Conservation (phyloP, 1,140 invertebrate genomes). For the Wiebesia pumilae region DNA sequence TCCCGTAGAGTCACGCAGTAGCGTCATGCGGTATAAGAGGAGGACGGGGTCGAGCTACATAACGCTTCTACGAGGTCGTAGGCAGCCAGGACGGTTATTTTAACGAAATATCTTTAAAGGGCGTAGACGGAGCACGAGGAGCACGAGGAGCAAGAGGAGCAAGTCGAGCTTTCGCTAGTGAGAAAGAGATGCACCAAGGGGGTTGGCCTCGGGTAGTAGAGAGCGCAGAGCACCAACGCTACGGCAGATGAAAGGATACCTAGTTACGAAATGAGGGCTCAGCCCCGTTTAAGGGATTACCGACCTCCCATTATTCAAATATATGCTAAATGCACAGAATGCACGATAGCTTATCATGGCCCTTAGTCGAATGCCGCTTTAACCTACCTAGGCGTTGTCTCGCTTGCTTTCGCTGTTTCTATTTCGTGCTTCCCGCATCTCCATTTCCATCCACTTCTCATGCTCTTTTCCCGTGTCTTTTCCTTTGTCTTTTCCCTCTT, state of each 20-base stretch:
- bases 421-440: constrained; percentile 14
- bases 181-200: constrained; percentile 5
- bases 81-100: constrained; percentile 71
- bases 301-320: constrained; percentile 75
- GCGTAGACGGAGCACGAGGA: constrained; percentile 57
- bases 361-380: constrained; percentile 61
- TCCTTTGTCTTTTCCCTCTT: too few relatives aligned
- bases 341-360: constrained; percentile 73
- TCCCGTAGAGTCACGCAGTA: constrained; percentile 57
- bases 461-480: neutral
- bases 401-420: neutral
- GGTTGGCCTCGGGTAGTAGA: neutral
- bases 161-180: constrained; percentile 2
- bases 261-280: constrained; percentile 73
- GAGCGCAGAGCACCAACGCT: constrained; percentile 49
- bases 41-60: constrained; percentile 8
- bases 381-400: neutral
- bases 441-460: constrained; percentile 28
- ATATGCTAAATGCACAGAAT: constrained; percentile 75
- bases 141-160: constrained; percentile 40
- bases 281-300: constrained; percentile 74
- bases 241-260: constrained; percentile 75
- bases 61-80: neutral
- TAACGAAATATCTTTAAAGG: constrained; percentile 76
- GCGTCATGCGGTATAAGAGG: constrained; percentile 52